These are phyloP conservation scores for Menidia menidia DNA, from an alignment of 2,797 vertebrate genomes.

Conservation along the genomic window DNA sequence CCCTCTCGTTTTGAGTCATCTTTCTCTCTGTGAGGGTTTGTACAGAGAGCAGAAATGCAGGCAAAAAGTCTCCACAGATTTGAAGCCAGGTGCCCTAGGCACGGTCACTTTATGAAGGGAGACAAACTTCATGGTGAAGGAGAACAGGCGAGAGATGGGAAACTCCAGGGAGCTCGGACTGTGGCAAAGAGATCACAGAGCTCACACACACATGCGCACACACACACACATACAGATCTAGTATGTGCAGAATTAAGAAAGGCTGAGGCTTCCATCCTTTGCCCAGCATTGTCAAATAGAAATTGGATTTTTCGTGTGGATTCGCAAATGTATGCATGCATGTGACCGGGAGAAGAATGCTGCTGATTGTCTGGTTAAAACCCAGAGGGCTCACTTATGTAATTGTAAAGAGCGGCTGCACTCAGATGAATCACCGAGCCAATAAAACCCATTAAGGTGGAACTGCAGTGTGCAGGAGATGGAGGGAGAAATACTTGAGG, in stretches of 20 bases:
- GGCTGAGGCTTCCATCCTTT: conserved; percentile 43
- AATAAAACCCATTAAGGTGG: conserved; percentile 80
- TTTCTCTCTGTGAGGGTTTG: conserved; percentile 51
- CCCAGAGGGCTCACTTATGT: conserved; percentile 69
- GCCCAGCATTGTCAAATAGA: conserved; percentile 56
- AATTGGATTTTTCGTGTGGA: conserved; percentile 56
- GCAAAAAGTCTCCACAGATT: conserved; percentile 65
- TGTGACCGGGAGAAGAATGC: conserved; percentile 43
- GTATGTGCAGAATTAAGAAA: conserved; percentile 24
- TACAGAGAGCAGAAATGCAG: conserved; percentile 62
- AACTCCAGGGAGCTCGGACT: conserved; percentile 27
- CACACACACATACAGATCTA: neutral
- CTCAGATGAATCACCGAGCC: conserved; percentile 76
- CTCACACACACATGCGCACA: conserved; percentile 3
- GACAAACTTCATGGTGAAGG: conserved; percentile 37
- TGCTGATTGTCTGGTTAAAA: conserved; percentile 69
- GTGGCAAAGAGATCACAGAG: conserved; percentile 24
- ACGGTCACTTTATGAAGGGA: conserved; percentile 61
- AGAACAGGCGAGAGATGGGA: conserved; percentile 32
- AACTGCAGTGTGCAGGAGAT: conserved; percentile 59
- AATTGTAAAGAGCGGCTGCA: conserved; percentile 75
- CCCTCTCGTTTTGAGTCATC: conserved; percentile 46
- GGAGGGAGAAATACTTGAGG: conserved; percentile 11
- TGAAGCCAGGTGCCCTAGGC: conserved; percentile 64
- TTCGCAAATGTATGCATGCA: conserved; percentile 22